Evolutionary conservation across 1,140 invertebrate genomes (phyloP).

Genomic region (Aricia agestis): DNA sequence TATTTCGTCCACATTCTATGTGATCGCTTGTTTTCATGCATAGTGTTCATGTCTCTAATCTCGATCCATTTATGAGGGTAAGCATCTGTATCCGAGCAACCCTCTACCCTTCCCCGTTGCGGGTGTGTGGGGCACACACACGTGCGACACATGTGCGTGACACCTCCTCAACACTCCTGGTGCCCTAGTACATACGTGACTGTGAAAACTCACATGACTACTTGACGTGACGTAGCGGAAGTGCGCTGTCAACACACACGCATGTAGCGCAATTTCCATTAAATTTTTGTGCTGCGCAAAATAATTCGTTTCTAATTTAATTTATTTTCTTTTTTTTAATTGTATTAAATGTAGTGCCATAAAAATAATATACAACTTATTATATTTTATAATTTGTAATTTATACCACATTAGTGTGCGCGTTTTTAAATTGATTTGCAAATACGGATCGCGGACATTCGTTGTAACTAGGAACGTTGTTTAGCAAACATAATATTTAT

Average conservation of each 20-base stretch:
- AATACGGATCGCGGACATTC: too few relatives aligned
- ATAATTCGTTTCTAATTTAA: too few relatives aligned
- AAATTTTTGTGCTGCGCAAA: not conserved
- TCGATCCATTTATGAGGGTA: not conserved
- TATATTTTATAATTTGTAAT: too few relatives aligned
- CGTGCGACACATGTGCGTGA: constrained; percentile 34
- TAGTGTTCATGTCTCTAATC: not conserved
- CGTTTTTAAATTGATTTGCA: too few relatives aligned
- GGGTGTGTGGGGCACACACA: constrained; percentile 13
- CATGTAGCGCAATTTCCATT: not conserved
- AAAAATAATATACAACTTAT: too few relatives aligned
- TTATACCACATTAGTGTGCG: too few relatives aligned
- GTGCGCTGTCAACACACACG: constrained; percentile 16
- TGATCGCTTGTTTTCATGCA: not conserved
- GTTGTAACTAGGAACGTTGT: too few relatives aligned
- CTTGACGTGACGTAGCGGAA: constrained; percentile 38
- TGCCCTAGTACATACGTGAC: constrained; percentile 63
- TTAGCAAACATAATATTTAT: too few relatives aligned
- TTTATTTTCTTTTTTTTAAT: too few relatives aligned
- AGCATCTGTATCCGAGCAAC: constrained; percentile 2
- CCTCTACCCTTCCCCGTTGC: not conserved
- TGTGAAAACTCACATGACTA: constrained; percentile 62
- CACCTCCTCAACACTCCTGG: constrained; percentile 37
- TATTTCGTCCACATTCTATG: too few relatives aligned
- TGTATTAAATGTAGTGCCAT: too few relatives aligned